A percentile compares a stretch with the other conserved stretches of the same genome.
These are phyloP conservation scores for Agapornis roseicollis DNA, from an alignment of 2,113 vertebrate species.

Conservation along the genomic window DNA sequence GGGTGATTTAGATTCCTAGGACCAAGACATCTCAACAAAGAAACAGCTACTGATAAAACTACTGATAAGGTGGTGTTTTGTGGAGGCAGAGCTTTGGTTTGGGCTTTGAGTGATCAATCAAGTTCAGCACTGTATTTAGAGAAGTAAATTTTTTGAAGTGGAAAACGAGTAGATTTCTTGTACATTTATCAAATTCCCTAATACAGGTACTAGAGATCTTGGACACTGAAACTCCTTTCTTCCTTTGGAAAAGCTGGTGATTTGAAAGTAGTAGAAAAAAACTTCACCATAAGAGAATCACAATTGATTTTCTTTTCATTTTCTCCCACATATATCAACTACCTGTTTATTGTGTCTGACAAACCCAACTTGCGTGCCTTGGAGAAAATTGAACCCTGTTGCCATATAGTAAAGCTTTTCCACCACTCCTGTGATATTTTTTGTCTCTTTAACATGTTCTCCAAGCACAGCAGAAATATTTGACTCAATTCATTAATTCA, in stretches of 20 bases:
- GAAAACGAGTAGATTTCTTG: neutral
- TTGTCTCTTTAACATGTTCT: neutral
- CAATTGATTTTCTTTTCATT: neutral
- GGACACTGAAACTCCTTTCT: neutral
- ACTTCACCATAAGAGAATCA: neutral
- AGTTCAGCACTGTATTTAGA: neutral
- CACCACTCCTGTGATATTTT: neutral
- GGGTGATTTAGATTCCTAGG: neutral
- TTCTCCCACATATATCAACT: neutral
- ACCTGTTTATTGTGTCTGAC: neutral
- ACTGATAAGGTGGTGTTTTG: neutral
- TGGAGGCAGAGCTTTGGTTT: neutral
- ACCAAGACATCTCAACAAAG: neutral
- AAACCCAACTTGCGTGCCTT: neutral
- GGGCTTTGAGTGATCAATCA: neutral
- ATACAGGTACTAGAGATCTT: neutral
- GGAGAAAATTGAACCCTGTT: neutral
- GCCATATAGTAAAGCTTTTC: neutral
- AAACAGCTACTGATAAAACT: neutral
- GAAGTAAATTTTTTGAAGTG: neutral
- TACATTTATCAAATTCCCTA: neutral
- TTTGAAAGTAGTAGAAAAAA: neutral
- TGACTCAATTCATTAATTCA: neutral
- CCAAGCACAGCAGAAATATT: neutral
- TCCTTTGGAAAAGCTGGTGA: neutral